Conservation (phyloP, 2,113 vertebrate species). For the Riparia riparia region DNA sequence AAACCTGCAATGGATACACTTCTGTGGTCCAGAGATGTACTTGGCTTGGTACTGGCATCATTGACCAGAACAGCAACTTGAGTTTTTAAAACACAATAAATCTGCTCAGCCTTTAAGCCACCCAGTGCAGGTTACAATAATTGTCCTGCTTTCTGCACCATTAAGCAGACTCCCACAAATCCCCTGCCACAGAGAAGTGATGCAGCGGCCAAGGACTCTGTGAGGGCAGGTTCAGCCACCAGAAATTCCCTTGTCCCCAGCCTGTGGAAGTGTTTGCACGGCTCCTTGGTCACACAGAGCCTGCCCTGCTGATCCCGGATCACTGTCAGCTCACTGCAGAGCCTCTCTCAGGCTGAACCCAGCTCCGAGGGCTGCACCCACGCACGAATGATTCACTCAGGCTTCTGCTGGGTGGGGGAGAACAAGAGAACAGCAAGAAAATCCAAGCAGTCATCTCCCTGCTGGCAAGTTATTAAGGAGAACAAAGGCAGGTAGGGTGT, state of each 20-base stretch:
- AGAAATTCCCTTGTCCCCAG: not conserved
- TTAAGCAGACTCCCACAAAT: not conserved
- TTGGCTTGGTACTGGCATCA: not conserved
- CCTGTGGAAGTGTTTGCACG: rapidly evolving
- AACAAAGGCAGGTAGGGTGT: not conserved
- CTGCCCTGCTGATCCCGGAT: not conserved
- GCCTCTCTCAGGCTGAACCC: not conserved
- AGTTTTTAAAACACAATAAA: not conserved
- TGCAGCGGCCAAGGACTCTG: not conserved
- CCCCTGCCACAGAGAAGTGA: not conserved
- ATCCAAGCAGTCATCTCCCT: not conserved
- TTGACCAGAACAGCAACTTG: not conserved
- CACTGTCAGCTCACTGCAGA: not conserved
- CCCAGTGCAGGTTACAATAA: not conserved
- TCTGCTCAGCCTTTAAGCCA: not conserved
- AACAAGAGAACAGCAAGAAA: not conserved
- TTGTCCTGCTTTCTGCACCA: not conserved
- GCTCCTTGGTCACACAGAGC: not conserved
- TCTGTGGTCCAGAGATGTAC: not conserved
- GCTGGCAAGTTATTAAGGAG: not conserved
- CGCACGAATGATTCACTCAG: not conserved
- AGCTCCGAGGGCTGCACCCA: not conserved
- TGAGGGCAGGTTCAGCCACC: not conserved
- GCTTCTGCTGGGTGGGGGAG: not conserved
- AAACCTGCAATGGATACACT: not conserved